A percentile compares a stretch with the other conserved stretches of the same genome.
Conservation (phyloP, 1,140 invertebrate species). For the Calephelis virginiensis region DNA sequence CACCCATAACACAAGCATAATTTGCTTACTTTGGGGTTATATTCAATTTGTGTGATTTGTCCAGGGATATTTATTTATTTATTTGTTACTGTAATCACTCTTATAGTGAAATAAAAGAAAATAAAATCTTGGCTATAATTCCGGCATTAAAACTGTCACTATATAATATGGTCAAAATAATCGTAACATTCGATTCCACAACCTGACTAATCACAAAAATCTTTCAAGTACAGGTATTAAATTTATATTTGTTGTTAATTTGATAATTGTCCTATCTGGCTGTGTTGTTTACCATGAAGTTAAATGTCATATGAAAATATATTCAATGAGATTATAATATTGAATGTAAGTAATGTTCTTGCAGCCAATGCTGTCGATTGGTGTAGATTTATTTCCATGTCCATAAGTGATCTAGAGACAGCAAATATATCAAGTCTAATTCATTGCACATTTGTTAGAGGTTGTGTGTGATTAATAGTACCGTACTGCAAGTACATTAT, state of each 20-base stretch:
- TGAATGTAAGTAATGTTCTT: conserved; percentile 27
- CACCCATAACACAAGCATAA: no score
- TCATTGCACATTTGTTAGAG: conserved; percentile 27
- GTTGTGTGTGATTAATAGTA: conserved; percentile 29
- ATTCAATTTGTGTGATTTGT: no score
- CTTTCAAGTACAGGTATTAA: neutral
- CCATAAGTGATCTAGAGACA: conserved; percentile 20
- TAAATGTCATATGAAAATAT: conserved; percentile 46
- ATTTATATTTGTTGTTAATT: conserved; percentile 20
- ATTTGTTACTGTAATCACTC: no score
- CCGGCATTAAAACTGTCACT: no score
- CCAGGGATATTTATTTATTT: no score
- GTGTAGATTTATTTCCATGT: conserved; percentile 24
- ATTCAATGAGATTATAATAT: conserved; percentile 36
- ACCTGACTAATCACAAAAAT: neutral
- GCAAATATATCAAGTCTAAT: conserved; percentile 25
- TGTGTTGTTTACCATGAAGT: conserved; percentile 51
- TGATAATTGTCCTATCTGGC: conserved; percentile 38
- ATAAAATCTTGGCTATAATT: no score
- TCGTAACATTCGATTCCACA: no score
- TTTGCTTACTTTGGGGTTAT: no score
- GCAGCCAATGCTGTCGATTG: conserved; percentile 18
- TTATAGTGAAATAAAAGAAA: no score
- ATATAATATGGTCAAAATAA: no score
- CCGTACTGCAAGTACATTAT: conserved; percentile 16